Evolutionary conservation across 1,140 invertebrate species (phyloP).

Genomic region (Drosophila eugracilis): DNA sequence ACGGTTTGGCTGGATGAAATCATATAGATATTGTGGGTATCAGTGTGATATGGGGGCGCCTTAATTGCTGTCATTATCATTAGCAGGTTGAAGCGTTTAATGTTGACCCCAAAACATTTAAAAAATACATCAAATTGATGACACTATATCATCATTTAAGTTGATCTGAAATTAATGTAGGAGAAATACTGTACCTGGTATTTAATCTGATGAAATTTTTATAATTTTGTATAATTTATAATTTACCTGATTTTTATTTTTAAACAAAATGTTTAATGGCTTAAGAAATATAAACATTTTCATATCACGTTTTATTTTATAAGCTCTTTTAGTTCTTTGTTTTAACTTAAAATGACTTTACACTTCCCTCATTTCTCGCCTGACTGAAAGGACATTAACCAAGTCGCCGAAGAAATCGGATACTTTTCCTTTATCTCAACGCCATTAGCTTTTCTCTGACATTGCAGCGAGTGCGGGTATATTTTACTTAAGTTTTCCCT

Average conservation of each 20-base stretch:
- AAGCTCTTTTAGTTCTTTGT: background rate
- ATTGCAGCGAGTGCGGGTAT: constrained; percentile 36
- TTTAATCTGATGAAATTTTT: background rate
- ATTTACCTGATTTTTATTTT: background rate
- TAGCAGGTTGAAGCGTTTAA: background rate
- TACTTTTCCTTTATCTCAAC: constrained; percentile 50
- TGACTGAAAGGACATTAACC: constrained; percentile 19
- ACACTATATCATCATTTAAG: background rate
- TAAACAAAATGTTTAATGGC: background rate
- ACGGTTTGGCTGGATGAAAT: background rate
- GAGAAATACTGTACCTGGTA: background rate
- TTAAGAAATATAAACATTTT: background rate
- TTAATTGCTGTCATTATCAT: constrained; percentile 4
- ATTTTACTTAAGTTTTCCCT: constrained; percentile 36
- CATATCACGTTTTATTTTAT: background rate
- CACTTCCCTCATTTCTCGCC: constrained; percentile 1
- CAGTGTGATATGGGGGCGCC: background rate
- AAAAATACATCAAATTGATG: background rate
- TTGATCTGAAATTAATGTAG: background rate
- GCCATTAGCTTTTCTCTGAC: constrained; percentile 34
- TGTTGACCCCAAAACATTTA: constrained; percentile 1
- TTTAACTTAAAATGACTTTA: background rate
- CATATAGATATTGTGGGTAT: background rate
- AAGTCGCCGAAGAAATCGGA: constrained; percentile 33
- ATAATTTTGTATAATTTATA: background rate